Evolutionary conservation across 1,140 invertebrate species (phyloP).

Genomic region (Procambarus clarkii): DNA sequence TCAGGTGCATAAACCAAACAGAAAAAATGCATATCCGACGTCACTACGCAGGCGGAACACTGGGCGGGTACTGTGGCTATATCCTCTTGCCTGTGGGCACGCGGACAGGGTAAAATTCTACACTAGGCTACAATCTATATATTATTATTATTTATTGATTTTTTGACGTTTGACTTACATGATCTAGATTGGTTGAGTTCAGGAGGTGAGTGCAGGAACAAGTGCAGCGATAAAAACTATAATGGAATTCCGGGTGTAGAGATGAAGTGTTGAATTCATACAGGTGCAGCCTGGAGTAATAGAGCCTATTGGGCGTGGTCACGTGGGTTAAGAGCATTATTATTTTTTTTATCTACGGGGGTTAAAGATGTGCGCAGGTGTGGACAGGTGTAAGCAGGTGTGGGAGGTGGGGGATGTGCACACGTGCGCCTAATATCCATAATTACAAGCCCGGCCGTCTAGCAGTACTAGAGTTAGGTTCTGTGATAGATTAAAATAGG

Average conservation of each 20-base stretch:
- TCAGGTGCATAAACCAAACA: not conserved
- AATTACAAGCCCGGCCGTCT: too few species aligned
- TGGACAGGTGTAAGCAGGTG: too few species aligned
- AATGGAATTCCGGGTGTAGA: not conserved
- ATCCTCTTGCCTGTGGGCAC: not conserved
- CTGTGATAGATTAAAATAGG: too few species aligned
- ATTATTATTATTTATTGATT: not conserved
- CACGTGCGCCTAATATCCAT: too few species aligned
- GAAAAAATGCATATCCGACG: not conserved
- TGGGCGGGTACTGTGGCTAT: not conserved
- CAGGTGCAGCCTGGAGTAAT: too few species aligned
- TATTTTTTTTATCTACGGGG: too few species aligned
- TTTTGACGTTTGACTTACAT: not conserved
- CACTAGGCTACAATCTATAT: not conserved
- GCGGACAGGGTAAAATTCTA: not conserved
- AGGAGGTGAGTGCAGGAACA: not conserved
- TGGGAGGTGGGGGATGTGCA: too few species aligned
- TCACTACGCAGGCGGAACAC: constrained; percentile 14
- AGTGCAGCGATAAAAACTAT: not conserved
- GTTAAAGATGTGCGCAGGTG: too few species aligned
- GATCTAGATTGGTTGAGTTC: not conserved
- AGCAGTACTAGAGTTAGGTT: too few species aligned
- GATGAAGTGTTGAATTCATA: not conserved
- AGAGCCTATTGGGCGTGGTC: too few species aligned
- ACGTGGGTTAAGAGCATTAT: too few species aligned